Conservation (phyloP, 2,797 vertebrate species). For the Crenichthys baileyi region DNA sequence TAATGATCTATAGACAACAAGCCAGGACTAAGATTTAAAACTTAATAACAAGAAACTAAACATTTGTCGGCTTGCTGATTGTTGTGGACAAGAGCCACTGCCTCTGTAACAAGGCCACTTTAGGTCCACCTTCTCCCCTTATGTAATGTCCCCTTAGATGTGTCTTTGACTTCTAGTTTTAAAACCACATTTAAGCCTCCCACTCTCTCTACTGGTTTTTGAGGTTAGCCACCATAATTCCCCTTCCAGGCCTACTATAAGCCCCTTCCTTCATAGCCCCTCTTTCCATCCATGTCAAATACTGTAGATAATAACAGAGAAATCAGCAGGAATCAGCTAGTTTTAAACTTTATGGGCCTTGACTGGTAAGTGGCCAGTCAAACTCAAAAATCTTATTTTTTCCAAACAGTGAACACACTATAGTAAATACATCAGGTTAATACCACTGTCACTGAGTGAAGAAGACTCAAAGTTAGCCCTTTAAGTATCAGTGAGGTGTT, state of each 20-base stretch:
- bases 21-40: constrained; percentile 49
- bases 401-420: background rate
- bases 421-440: background rate
- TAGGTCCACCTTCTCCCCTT: constrained; percentile 2
- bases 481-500: background rate
- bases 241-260: constrained; percentile 38
- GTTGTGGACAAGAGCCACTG: constrained; percentile 8
- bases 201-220: constrained; percentile 51
- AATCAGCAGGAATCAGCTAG: background rate
- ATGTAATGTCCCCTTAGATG: constrained; percentile 17
- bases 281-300: constrained; percentile 2
- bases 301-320: background rate
- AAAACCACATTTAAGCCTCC: constrained; percentile 31
- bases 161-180: constrained; percentile 44
- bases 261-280: constrained; percentile 26
- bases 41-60: constrained; percentile 39
- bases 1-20: constrained; percentile 53
- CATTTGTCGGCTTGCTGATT: constrained; percentile 13
- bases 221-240: constrained; percentile 68
- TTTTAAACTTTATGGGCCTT: background rate
- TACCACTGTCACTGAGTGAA: background rate
- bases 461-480: no score
- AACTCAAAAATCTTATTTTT: background rate
- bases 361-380: background rate
- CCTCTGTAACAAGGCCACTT: constrained; percentile 13